Percentiles rank a stretch among this genome's conserved stretches.
These are phyloP conservation scores for Rhodinocichla rosea DNA, from an alignment of 2,113 vertebrate genomes.

Conservation along the genomic window DNA sequence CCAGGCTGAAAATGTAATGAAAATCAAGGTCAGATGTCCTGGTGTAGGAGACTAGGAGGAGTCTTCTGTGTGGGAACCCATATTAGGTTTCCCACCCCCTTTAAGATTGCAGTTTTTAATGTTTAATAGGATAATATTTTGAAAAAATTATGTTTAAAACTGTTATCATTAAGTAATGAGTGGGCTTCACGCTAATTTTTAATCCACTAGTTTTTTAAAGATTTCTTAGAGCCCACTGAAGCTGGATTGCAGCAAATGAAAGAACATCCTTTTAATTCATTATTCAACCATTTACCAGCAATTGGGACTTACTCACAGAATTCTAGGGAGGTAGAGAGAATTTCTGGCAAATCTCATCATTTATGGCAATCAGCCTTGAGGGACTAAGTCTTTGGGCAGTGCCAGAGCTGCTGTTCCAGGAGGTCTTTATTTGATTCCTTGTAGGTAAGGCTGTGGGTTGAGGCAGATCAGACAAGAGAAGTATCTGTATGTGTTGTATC, in stretches of 20 bases:
- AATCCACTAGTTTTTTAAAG: neutral
- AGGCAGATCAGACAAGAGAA: neutral
- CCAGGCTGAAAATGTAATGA: neutral
- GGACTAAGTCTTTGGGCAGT: neutral
- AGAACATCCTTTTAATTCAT: neutral
- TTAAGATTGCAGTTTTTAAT: neutral
- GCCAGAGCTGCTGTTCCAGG: neutral
- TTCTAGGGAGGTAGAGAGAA: neutral
- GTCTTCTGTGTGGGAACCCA: neutral
- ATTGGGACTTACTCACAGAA: neutral
- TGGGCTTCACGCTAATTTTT: neutral
- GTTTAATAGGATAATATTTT: neutral
- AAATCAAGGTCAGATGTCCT: constrained; percentile 22
- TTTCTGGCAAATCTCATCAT: neutral
- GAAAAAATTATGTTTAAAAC: neutral
- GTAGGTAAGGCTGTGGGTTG: neutral
- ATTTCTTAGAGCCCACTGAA: neutral
- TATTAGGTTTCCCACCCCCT: neutral
- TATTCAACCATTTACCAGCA: neutral
- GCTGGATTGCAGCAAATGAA: neutral
- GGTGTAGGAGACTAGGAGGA: constrained; percentile 20
- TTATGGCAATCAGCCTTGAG: neutral
- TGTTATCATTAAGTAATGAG: neutral
- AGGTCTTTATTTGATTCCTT: neutral
- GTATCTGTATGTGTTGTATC: neutral